phyloP scores from a whole-genome alignment of 1,140 invertebrate genomes.

The Druon quercuslanigerum region DNA sequence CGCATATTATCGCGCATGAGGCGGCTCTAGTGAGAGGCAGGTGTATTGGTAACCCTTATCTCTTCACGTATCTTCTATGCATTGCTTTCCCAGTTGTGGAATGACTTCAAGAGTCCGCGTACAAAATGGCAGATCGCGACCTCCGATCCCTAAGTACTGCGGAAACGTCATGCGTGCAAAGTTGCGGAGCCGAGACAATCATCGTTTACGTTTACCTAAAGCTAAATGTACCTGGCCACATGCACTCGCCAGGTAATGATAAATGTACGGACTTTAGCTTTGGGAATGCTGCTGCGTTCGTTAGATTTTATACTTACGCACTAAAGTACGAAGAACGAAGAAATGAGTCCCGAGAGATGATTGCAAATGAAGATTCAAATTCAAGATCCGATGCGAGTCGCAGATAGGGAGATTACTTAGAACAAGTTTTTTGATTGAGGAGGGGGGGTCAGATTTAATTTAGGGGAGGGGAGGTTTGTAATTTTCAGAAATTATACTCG shows the following conservation, averaged over 20 bases:
- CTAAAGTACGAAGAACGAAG: not conserved
- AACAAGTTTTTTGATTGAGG: not conserved
- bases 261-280: not conserved
- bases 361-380: conserved; percentile 16
- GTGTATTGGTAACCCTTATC: conserved; percentile 26
- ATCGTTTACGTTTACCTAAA: conserved; percentile 12
- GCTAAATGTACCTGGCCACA: not conserved
- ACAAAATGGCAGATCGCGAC: conserved; percentile 24
- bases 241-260: conserved; percentile 2
- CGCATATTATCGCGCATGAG: conserved; percentile 36
- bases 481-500: too few relatives aligned
- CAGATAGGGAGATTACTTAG: not conserved
- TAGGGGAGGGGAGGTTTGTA: not conserved
- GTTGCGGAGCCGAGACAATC: conserved; percentile 12
- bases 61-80: not conserved
- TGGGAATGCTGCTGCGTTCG: not conserved
- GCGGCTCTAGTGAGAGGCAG: conserved; percentile 18
- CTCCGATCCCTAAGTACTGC: conserved; percentile 29
- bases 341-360: not conserved
- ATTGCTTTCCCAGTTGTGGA: conserved; percentile 16
- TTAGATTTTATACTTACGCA: conserved; percentile 17
- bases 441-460: not conserved
- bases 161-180: conserved; percentile 17
- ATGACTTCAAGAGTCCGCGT: not conserved
- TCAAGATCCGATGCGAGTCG: conserved; percentile 5